Evolutionary conservation across 2,888 invertebrate genomes (phyloP).

Genomic region (Scaptodrosophila latifasciaeformis): DNA sequence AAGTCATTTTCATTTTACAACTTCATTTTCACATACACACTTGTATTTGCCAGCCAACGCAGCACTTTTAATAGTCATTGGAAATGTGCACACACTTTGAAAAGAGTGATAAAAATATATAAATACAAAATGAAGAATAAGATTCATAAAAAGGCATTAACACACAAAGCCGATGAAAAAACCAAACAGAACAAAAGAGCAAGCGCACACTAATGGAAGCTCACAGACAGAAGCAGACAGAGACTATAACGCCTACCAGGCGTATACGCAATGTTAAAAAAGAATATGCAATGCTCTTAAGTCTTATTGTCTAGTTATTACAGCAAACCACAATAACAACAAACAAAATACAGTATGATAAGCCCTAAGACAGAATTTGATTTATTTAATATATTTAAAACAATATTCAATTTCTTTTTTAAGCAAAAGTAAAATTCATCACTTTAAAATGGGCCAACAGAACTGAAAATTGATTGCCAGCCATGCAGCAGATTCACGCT

Average conservation of each 20-base stretch:
- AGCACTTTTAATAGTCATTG: slow-evolving; percentile 44
- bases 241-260: too few species aligned
- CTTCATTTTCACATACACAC: slow-evolving; percentile 20
- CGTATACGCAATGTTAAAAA: slow-evolving; percentile 31
- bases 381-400: too few species aligned
- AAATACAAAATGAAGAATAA: slow-evolving; percentile 26
- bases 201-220: too few species aligned
- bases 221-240: not conserved
- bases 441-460: not conserved
- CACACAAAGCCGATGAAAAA: slow-evolving; percentile 4
- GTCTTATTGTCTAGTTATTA: too few species aligned
- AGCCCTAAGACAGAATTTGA: too few species aligned
- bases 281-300: too few species aligned
- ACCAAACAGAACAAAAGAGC: not conserved
- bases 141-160: slow-evolving; percentile 38
- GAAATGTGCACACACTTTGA: slow-evolving; percentile 19
- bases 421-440: not conserved
- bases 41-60: not conserved
- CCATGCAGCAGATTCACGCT: not conserved
- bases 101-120: too few species aligned
- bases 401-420: too few species aligned
- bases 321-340: too few species aligned
- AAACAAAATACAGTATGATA: too few species aligned
- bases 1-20: slow-evolving; percentile 38
- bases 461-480: slow-evolving; percentile 10